phyloP scores from a whole-genome alignment of 2,888 invertebrate genomes.

The Mallateleia sp. region DNA sequence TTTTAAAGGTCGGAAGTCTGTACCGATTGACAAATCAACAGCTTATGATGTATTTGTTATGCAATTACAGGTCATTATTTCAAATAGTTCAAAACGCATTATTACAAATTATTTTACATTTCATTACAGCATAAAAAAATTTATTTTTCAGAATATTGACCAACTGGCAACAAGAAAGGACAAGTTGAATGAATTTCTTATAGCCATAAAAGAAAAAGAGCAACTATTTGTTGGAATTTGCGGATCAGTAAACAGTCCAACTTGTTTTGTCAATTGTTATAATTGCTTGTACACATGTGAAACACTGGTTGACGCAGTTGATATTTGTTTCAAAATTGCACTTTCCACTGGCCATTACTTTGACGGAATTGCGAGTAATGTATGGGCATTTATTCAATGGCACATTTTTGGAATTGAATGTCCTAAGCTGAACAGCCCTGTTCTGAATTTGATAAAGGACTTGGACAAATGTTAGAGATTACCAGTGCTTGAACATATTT shows the following conservation, averaged over 20 bases:
- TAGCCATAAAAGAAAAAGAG: background rate
- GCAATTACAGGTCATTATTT: background rate
- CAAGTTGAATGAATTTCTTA: background rate
- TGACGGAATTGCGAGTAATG: slow-evolving; percentile 12
- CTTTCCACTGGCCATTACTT: slow-evolving; percentile 21
- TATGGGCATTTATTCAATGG: slow-evolving; percentile 35
- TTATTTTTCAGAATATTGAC: no score
- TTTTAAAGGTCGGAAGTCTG: slow-evolving; percentile 1
- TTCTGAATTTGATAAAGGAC: background rate
- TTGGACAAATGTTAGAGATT: slow-evolving; percentile 17
- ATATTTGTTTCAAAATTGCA: slow-evolving; percentile 5
- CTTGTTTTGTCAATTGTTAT: background rate
- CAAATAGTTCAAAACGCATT: no score
- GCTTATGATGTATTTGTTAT: background rate
- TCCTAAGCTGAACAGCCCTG: slow-evolving; percentile 5
- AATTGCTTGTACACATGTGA: background rate
- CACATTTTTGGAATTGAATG: slow-evolving; percentile 1
- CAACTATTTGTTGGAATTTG: background rate
- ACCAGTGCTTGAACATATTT: no score
- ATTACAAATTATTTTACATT: slow-evolving; percentile 3
- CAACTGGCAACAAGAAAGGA: background rate
- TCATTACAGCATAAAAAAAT: background rate
- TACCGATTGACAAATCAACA: background rate
- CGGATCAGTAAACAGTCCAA: background rate
- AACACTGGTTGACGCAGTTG: slow-evolving; percentile 5